phyloP scores from a whole-genome alignment of 2,888 invertebrate genomes.

The Stomorhina lunata region DNA sequence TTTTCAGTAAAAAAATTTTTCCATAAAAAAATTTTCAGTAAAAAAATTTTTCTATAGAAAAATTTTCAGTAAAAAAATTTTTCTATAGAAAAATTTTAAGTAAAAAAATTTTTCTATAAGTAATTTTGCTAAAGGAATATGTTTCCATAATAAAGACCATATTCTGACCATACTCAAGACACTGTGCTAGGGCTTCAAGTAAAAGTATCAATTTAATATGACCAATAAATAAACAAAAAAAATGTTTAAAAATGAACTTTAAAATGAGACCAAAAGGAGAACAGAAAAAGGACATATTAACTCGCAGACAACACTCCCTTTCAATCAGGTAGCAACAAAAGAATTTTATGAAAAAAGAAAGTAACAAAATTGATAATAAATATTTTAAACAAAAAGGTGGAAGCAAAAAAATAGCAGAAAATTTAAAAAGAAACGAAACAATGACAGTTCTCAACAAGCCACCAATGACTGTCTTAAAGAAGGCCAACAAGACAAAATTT shows the following conservation, averaged over 20 bases:
- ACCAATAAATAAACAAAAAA: conserved; percentile 7
- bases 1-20: no score
- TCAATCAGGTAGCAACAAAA: background rate
- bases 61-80: no score
- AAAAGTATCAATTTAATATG: conserved; percentile 31
- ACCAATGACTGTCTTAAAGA: background rate
- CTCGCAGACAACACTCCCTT: background rate
- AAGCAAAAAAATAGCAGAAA: no score
- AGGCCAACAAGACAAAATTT: background rate
- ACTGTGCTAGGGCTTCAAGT: conserved; percentile 15
- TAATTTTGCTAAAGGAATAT: no score
- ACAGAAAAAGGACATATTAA: background rate
- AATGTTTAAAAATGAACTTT: background rate
- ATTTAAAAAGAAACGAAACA: background rate
- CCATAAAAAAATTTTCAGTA: no score
- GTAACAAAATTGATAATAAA: conserved; percentile 6
- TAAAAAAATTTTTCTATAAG: no score
- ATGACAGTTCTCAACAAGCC: background rate
- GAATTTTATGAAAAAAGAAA: background rate
- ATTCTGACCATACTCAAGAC: no score
- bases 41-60: no score
- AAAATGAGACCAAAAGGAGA: no score
- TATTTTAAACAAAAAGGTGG: background rate
- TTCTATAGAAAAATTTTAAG: no score
- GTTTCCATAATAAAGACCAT: no score